A percentile compares a stretch with the other conserved stretches of the same genome.
phyloP scores from a whole-genome alignment of 2,888 invertebrate genomes.

The Heliothis peltigera region DNA sequence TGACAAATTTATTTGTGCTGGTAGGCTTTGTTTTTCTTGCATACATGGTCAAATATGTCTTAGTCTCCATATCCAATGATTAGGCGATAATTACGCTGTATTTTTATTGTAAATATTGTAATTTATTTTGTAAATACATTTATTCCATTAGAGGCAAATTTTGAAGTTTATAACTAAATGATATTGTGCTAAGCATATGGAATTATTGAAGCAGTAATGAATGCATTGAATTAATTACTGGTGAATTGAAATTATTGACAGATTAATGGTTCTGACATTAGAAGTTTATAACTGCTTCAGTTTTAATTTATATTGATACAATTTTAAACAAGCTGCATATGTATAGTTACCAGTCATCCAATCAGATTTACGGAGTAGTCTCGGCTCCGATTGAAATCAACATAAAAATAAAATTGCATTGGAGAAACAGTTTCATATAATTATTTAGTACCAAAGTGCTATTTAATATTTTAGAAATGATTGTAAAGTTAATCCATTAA shows the following conservation, averaged over 20 bases:
- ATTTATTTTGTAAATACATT: constrained; percentile 87
- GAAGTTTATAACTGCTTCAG: constrained; percentile 1
- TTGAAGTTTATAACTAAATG: constrained; percentile 45
- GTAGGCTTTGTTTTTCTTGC: constrained; percentile 97
- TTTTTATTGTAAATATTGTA: constrained; percentile 85
- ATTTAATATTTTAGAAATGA: constrained; percentile 9
- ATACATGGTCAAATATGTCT: constrained; percentile 97
- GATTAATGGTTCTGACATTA: constrained; percentile 11
- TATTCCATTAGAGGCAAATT: constrained; percentile 67
- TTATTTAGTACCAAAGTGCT: constrained; percentile 14
- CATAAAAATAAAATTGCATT: background rate
- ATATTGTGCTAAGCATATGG: constrained; percentile 49
- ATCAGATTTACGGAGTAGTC: background rate
- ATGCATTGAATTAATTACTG: constrained; percentile 1
- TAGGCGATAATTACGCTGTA: constrained; percentile 62
- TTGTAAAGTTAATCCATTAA: constrained; percentile 8
- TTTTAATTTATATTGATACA: constrained; percentile 7
- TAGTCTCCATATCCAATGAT: constrained; percentile 92
- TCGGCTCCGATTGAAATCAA: background rate
- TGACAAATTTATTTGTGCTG: constrained; percentile 96
- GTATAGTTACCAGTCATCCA: constrained; percentile 40
- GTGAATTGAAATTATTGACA: constrained; percentile 17
- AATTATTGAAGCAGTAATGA: constrained; percentile 25
- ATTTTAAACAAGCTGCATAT: constrained; percentile 8
- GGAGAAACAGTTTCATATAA: constrained; percentile 9